These are phyloP conservation scores for Stegodyphus mimosarum DNA, from an alignment of 1,140 invertebrate genomes.

Conservation along the genomic window DNA sequence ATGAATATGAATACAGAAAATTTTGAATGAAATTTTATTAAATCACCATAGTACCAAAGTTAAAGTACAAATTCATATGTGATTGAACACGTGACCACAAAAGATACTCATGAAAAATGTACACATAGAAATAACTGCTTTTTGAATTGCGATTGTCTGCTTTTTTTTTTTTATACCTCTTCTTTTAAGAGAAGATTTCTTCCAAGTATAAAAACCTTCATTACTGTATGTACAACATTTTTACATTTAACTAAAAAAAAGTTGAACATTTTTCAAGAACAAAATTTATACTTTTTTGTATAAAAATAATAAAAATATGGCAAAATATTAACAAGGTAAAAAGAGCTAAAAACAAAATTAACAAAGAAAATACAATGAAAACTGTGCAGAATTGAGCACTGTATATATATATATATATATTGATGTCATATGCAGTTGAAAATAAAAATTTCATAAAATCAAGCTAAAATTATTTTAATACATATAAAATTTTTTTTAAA, in stretches of 20 bases:
- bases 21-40: slow-evolving; percentile 34
- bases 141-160: slow-evolving; percentile 44
- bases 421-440: too few relatives aligned
- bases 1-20: too few relatives aligned
- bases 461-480: too few relatives aligned
- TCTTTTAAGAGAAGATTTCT: too few relatives aligned
- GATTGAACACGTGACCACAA: slow-evolving; percentile 6
- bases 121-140: slow-evolving; percentile 16
- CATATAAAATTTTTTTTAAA: too few relatives aligned
- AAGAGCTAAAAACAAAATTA: neutral
- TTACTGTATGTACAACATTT: too few relatives aligned
- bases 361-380: slow-evolving; percentile 5
- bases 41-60: slow-evolving; percentile 54
- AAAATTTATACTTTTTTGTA: neutral
- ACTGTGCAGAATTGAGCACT: neutral
- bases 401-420: too few relatives aligned
- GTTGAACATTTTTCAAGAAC: neutral
- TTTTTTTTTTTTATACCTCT: neutral
- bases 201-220: too few relatives aligned
- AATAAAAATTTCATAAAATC: too few relatives aligned
- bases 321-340: slow-evolving; percentile 8
- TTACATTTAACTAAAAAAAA: too few relatives aligned
- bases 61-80: slow-evolving; percentile 39
- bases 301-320: neutral
- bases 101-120: neutral